Evolutionary conservation across 2,888 invertebrate species (phyloP), one percentile per base, ranked within the genome.

Genomic region (Lypha dubia): DNA sequence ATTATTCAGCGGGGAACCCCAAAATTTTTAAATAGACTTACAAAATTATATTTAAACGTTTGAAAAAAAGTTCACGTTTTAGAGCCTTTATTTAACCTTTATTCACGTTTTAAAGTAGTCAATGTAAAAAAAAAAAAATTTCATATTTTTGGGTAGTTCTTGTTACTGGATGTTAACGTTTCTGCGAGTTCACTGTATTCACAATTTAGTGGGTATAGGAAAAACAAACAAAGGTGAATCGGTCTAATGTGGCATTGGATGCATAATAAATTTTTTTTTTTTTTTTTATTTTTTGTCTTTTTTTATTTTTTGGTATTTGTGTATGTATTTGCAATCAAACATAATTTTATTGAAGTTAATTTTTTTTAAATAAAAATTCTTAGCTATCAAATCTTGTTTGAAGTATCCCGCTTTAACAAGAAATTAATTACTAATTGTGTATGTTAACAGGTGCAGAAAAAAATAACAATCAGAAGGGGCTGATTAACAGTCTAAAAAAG

Each of bases 361-460:
- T 49, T 67, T 32, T 49, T 5, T 17, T 13, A 67, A 49, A 32
- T 28, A 32, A 49, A 11, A 49, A 35, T 67, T 32, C 49, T 53
- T 11, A 65, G 28, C 13, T 9, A n/a, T n/a, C n/a, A 63, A 28
- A 46, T 6, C 6, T 17, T 38, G 38, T 32, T 46, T 32, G 46
- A n/a, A 44, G 22, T n/a, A 46, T 17, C 3, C 24, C 28, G 24
- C 24, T 20, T 35, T 51, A 51, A 49, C 67, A 51, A 17, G 15
- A 38, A 35, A 32, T 22, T 35, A 51, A 67, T 46, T 28, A 32
- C 13, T 65, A 65, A 65, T 67, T 67, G 15, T 3, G 15, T 35
- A 51, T 51, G 35, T 67, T 20, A 51, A 51, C 46, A 65, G 35
- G 35, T 13, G 41, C n/a, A n/a, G 51, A 17, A 28, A 28, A 49